These are phyloP conservation scores for Malurus alboscapulatus DNA, from an alignment of 2,113 vertebrate genomes.

Conservation along the genomic window DNA sequence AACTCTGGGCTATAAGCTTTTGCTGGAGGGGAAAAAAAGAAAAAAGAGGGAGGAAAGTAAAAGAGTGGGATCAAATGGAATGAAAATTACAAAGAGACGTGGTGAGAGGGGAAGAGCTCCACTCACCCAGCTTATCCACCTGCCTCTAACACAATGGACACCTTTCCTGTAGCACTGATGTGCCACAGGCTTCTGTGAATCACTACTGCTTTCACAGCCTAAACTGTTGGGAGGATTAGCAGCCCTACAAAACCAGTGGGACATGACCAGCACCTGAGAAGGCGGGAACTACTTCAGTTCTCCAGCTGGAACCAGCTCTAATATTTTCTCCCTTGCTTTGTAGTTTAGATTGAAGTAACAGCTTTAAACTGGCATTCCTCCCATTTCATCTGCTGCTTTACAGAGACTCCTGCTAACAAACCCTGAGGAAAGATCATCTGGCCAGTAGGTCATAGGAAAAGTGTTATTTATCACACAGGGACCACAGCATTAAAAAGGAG, in stretches of 20 bases:
- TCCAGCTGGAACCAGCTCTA: background rate
- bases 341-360: conserved; percentile 27
- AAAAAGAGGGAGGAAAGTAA: conserved; percentile 18
- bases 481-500: conserved; percentile 17
- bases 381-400: conserved; percentile 39
- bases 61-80: background rate
- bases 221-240: background rate
- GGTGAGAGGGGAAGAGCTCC: background rate
- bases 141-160: background rate
- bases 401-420: conserved; percentile 38
- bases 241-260: background rate
- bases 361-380: conserved; percentile 40
- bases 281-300: background rate
- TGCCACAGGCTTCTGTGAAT: background rate
- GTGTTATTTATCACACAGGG: conserved; percentile 33
- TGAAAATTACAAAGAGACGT: background rate
- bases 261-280: background rate
- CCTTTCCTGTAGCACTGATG: background rate
- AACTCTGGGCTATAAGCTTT: conserved; percentile 94
- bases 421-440: conserved; percentile 27
- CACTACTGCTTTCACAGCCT: background rate
- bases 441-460: conserved; percentile 37
- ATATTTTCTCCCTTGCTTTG: conserved; percentile 2
- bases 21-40: conserved; percentile 71
- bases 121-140: background rate